Base-by-base conservation (phyloP, 2,797 vertebrate genomes). In the Tarsius wallacei region DNA sequence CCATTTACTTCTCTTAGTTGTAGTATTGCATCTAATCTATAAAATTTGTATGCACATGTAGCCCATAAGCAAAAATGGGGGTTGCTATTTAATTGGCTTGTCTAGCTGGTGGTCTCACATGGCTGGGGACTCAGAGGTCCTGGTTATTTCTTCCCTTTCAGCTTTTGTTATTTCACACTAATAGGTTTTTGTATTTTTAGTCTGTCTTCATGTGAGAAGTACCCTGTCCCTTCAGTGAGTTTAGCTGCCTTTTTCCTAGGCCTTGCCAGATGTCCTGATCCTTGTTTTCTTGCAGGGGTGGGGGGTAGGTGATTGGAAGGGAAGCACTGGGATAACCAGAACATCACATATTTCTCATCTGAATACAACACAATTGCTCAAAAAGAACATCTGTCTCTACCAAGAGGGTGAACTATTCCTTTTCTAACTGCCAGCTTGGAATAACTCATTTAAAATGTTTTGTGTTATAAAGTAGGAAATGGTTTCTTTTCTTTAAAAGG, bases 151-250 rank as follows among this genome's bases (percentile, higher is more conserved):
- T 96, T 70, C 24, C 71, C 90, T 98, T 96, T 98, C 94, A 97
- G 97, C 97, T 94, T 98, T 97, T 98, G 96, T 98, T 95, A 96
- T 94, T 97, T 93, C 97, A 90, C 96, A 94, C 96, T 97, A 98
- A 97, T 97, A 90, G 97, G 94, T 96, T 97, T 98, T 97, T 97
- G 93, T 97, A 82, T 92, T 96, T 98, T 97, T 76, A 96, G 87
- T 63, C 95, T 94, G 93, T 95, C 96, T 94, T 97, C 97, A 86
- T 95, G 94, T 91, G 86, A 96, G 95, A 97, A 97, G 93, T 88
- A 90, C 90, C 71, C 85, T 77, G 68, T 92, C 49, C 87, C 96
- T 91, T 96, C 95, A 87, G 96, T 93, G 95, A 92, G 83, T 90
- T 96, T 94, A 96, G 74, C 82, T 97, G 93, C 83, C 83, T 93